Evolutionary conservation across 1,140 invertebrate species (phyloP).

Genomic region (Anastrepha ludens): DNA sequence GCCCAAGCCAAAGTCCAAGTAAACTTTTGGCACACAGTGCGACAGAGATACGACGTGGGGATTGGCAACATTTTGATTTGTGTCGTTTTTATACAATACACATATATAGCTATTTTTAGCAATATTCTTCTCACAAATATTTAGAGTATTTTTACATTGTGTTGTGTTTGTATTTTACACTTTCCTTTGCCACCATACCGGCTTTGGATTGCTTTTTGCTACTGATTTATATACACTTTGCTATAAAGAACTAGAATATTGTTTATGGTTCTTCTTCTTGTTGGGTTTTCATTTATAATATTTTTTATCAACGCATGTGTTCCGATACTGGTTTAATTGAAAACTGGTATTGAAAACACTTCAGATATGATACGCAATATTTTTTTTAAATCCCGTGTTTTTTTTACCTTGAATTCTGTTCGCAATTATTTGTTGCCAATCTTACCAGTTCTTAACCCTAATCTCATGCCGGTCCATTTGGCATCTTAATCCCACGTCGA

Average conservation of each 20-base stretch:
- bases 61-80: not conserved
- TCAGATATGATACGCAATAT: not conserved
- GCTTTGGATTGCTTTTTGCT: not conserved
- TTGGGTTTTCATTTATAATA: no score
- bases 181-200: not conserved
- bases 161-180: not conserved
- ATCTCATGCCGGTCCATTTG: no score
- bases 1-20: not conserved
- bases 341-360: not conserved
- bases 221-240: no score
- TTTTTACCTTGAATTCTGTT: no score
- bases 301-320: no score
- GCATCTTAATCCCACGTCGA: no score
- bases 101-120: not conserved
- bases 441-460: not conserved
- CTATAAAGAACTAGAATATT: no score
- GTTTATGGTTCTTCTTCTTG: no score
- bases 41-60: not conserved
- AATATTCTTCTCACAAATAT: not conserved
- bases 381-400: not conserved
- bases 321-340: not conserved
- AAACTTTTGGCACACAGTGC: slow-evolving; percentile 31
- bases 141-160: not conserved
- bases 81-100: not conserved
- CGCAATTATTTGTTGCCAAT: not conserved